These are phyloP conservation scores for Gallinago undulata DNA, from an alignment of 2,113 vertebrate species.

Conservation along the genomic window DNA sequence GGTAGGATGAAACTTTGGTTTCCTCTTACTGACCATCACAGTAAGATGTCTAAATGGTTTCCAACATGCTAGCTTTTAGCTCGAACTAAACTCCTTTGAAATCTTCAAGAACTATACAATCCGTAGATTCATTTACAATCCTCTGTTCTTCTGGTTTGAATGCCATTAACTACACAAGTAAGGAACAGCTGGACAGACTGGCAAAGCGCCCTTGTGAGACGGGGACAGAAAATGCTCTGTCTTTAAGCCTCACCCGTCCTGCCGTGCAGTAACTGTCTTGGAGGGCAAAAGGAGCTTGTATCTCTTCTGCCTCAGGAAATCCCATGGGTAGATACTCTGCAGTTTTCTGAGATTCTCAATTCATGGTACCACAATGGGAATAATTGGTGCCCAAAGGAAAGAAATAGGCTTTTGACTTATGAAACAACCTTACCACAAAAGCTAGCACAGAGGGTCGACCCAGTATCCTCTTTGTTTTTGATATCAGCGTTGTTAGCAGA, in stretches of 20 bases:
- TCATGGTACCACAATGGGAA: background rate
- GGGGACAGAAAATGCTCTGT: background rate
- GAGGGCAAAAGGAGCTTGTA: background rate
- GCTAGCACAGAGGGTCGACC: background rate
- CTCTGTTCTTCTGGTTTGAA: background rate
- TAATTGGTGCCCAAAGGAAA: background rate
- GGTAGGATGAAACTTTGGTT: slow-evolving; percentile 30
- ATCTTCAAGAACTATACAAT: background rate
- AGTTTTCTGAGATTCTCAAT: background rate
- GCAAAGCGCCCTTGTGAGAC: background rate
- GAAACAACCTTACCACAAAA: background rate
- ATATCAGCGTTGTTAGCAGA: background rate
- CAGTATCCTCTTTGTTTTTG: background rate
- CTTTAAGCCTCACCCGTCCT: background rate
- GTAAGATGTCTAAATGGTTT: slow-evolving; percentile 15
- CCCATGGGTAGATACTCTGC: background rate
- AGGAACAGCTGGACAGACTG: background rate
- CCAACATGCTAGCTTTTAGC: background rate
- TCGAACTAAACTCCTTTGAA: slow-evolving; percentile 20
- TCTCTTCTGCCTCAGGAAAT: background rate
- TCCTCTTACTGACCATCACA: background rate
- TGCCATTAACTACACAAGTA: background rate
- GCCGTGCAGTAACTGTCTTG: background rate
- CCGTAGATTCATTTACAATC: background rate
- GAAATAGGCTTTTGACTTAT: background rate